These are phyloP conservation scores for Forbesichthys papilliferus DNA, from an alignment of 2,113 vertebrate genomes.

Conservation along the genomic window DNA sequence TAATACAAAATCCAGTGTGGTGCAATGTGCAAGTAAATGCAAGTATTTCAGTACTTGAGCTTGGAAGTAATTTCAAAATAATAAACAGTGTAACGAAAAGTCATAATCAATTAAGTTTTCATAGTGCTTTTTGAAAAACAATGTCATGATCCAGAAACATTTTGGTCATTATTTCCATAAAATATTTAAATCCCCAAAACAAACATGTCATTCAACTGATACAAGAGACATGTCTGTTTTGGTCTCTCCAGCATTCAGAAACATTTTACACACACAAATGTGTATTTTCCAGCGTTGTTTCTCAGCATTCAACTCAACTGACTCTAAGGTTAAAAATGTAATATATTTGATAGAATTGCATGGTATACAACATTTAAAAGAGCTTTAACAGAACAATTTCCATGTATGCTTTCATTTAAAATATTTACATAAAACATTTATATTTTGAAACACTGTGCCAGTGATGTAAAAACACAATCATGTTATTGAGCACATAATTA, in stretches of 20 bases:
- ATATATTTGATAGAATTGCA: background rate
- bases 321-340: background rate
- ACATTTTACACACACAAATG: background rate
- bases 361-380: background rate
- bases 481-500: slow-evolving; percentile 6
- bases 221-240: background rate
- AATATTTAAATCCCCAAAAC: background rate
- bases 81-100: too few species aligned
- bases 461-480: background rate
- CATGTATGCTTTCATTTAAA: too few species aligned
- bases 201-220: background rate
- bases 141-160: slow-evolving; percentile 7
- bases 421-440: background rate
- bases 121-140: background rate
- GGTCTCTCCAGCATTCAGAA: background rate
- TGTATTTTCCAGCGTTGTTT: background rate
- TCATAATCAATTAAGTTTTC: too few species aligned
- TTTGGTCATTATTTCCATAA: background rate
- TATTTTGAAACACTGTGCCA: background rate
- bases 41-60: too few species aligned
- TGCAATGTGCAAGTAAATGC: too few species aligned
- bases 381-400: background rate
- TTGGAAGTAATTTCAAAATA: too few species aligned
- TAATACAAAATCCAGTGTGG: too few species aligned
- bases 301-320: background rate